Percentiles rank a stretch among this genome's conserved stretches.
Evolutionary conservation across 2,113 vertebrate species (phyloP).

Genomic region (Tetrao urogallus): DNA sequence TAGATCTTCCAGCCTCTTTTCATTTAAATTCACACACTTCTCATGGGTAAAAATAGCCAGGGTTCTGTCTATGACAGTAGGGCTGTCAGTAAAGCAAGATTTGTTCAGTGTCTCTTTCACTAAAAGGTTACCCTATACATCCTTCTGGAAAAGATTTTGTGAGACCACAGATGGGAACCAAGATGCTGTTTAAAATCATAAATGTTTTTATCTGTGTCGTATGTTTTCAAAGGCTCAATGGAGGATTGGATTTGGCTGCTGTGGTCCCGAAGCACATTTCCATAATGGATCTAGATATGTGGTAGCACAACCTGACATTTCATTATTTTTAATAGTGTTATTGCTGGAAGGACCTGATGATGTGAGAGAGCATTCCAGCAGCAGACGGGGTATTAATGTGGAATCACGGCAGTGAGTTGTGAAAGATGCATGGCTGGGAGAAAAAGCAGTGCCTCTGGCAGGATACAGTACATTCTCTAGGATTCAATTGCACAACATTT

Average conservation of each 20-base stretch:
- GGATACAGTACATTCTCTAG: background rate
- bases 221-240: background rate
- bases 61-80: background rate
- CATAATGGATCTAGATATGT: slow-evolving; percentile 10
- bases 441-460: slow-evolving; percentile 33
- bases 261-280: background rate
- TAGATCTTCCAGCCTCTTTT: background rate
- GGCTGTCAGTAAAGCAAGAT: background rate
- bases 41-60: background rate
- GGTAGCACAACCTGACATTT: slow-evolving; percentile 30
- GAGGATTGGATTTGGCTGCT: background rate
- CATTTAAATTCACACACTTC: background rate
- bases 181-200: background rate
- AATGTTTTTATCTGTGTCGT: background rate
- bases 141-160: background rate
- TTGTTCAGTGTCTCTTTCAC: background rate
- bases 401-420: slow-evolving; percentile 7
- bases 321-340: slow-evolving; percentile 42
- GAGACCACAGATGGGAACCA: background rate
- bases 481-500: slow-evolving; percentile 40
- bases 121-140: background rate
- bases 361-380: background rate
- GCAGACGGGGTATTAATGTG: background rate
- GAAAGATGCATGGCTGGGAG: slow-evolving; percentile 11
- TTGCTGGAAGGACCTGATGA: slow-evolving; percentile 50